A percentile compares a stretch with the other conserved stretches of the same genome.
Evolutionary conservation across 2,888 invertebrate species (phyloP).

Genomic region (Melanostoma scalare): DNA sequence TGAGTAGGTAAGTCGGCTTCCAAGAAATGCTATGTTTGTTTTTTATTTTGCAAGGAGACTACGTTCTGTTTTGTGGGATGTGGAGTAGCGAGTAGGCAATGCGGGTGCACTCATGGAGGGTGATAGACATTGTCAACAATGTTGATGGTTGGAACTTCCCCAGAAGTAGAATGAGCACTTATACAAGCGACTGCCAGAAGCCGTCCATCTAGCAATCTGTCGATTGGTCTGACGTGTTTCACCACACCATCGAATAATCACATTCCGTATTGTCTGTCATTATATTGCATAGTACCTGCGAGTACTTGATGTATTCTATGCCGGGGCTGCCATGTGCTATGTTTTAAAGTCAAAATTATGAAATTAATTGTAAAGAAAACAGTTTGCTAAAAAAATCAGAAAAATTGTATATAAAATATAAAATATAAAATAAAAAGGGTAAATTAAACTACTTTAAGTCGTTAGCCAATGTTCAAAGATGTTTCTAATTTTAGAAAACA

Average conservation of each 20-base stretch:
- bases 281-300: constrained; percentile 9
- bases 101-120: constrained; percentile 25
- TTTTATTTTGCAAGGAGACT: too few species aligned
- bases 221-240: constrained; percentile 41
- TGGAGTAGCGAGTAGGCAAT: too few species aligned
- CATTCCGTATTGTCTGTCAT: constrained; percentile 52
- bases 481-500: too few species aligned
- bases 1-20: constrained; percentile 26
- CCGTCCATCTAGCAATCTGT: constrained; percentile 45
- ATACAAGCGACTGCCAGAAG: constrained; percentile 19
- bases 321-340: constrained; percentile 6
- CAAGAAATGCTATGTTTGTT: too few species aligned
- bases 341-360: neutral
- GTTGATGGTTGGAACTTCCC: constrained; percentile 4
- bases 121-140: constrained; percentile 19
- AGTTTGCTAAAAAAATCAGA: too few species aligned
- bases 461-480: too few species aligned
- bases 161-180: constrained; percentile 15
- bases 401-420: too few species aligned
- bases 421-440: too few species aligned
- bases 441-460: too few species aligned
- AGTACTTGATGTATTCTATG: constrained; percentile 12
- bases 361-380: too few species aligned
- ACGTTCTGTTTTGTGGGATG: too few species aligned
- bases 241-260: constrained; percentile 39